Evolutionary conservation across 2,113 vertebrate genomes (phyloP).

Genomic region (Eudyptes chrysolophus): DNA sequence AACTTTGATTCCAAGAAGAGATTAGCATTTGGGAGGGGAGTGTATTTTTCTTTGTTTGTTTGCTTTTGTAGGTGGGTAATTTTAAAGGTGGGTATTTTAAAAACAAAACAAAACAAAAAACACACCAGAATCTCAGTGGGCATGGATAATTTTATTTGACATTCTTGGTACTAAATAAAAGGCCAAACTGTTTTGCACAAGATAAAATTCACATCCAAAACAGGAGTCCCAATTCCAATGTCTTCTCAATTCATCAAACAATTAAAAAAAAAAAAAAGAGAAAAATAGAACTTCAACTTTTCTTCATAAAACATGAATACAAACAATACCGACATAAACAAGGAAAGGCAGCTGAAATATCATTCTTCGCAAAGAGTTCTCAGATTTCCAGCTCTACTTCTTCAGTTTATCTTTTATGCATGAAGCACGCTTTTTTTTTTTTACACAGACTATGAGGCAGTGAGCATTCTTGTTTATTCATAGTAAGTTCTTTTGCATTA

Average conservation of each 20-base stretch:
- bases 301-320: neutral
- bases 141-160: rapidly evolving
- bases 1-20: neutral
- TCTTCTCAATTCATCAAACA: neutral
- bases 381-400: neutral
- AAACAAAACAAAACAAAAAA: neutral
- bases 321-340: neutral
- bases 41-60: neutral
- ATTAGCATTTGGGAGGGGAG: neutral
- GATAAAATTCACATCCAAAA: neutral
- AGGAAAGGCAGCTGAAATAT: neutral
- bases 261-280: rapidly evolving
- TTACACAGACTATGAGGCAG: neutral
- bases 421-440: neutral
- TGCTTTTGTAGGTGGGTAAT: neutral
- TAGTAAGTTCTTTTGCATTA: neutral
- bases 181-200: neutral
- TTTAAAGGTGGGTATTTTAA: neutral
- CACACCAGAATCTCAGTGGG: neutral
- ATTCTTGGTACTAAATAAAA: neutral
- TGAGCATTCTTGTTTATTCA: neutral
- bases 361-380: neutral
- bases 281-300: neutral
- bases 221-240: neutral
- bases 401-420: neutral